phyloP scores from a whole-genome alignment of 2,888 invertebrate species.

The Scaptodrosophila latifasciaeformis region DNA sequence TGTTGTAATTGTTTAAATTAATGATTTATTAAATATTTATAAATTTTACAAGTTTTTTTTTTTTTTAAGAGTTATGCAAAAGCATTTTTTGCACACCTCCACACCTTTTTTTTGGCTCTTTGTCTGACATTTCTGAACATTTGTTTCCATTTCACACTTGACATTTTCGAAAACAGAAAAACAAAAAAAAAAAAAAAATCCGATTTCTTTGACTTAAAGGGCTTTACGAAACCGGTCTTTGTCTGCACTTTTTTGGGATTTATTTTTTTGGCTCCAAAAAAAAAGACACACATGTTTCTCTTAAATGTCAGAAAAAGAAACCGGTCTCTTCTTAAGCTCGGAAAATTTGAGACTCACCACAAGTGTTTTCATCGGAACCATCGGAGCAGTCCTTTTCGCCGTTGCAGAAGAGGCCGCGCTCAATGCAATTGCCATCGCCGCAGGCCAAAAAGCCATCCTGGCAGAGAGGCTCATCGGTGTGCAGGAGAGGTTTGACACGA shows the following conservation, averaged over 20 bases:
- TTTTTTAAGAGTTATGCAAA: not conserved
- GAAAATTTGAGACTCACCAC: no score
- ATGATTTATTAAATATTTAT: conserved; percentile 53
- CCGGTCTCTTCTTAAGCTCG: no score
- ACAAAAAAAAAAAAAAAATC: conserved; percentile 9
- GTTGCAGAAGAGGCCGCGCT: conserved; percentile 93
- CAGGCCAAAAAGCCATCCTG: conserved; percentile 91
- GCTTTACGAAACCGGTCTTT: conserved; percentile 55
- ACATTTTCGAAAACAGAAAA: conserved; percentile 42
- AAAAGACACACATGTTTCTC: no score
- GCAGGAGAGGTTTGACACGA: conserved; percentile 88
- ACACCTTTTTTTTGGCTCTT: not conserved
- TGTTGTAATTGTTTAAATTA: conserved; percentile 50
- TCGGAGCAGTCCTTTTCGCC: conserved; percentile 92
- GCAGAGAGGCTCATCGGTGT: conserved; percentile 93
- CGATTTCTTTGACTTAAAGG: conserved; percentile 38
- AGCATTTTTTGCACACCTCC: conserved; percentile 7
- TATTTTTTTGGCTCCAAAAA: no score
- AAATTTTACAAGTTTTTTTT: conserved; percentile 1
- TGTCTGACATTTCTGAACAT: conserved; percentile 37
- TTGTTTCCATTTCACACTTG: conserved; percentile 48
- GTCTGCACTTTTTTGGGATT: not conserved
- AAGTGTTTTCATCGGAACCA: conserved; percentile 92
- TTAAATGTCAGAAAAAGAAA: no score
- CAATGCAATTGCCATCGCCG: conserved; percentile 90